phyloP scores from a whole-genome alignment of 2,797 vertebrate species.

The Acridotheres tristis region DNA sequence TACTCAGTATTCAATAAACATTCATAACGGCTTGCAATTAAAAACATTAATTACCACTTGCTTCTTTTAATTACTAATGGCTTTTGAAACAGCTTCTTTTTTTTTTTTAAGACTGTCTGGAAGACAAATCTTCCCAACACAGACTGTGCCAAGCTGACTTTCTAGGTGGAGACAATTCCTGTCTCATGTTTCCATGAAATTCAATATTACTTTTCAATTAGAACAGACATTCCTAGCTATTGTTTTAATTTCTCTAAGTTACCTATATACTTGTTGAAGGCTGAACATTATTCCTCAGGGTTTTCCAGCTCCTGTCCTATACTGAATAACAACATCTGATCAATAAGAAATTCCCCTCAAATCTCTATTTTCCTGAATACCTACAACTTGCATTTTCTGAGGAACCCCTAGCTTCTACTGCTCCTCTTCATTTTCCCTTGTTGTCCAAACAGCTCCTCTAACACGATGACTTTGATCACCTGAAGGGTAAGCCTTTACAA shows the following conservation, averaged over 20 bases:
- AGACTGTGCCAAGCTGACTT: background rate
- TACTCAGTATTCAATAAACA: background rate
- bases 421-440: background rate
- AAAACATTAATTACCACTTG: background rate
- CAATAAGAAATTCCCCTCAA: background rate
- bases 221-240: background rate
- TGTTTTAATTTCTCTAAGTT: background rate
- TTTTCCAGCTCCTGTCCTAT: background rate
- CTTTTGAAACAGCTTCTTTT: background rate
- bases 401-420: background rate
- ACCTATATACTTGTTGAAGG: background rate
- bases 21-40: background rate
- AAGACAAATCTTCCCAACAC: background rate
- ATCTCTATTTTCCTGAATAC: background rate
- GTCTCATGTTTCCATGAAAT: background rate
- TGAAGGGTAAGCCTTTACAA: background rate
- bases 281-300: background rate
- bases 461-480: background rate
- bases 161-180: background rate
- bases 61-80: background rate
- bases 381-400: background rate
- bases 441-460: background rate
- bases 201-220: background rate
- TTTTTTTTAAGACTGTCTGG: background rate
- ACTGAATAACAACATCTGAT: background rate